These are phyloP conservation scores for Cyanistes caeruleus DNA, from an alignment of 2,113 vertebrate species.

Conservation along the genomic window DNA sequence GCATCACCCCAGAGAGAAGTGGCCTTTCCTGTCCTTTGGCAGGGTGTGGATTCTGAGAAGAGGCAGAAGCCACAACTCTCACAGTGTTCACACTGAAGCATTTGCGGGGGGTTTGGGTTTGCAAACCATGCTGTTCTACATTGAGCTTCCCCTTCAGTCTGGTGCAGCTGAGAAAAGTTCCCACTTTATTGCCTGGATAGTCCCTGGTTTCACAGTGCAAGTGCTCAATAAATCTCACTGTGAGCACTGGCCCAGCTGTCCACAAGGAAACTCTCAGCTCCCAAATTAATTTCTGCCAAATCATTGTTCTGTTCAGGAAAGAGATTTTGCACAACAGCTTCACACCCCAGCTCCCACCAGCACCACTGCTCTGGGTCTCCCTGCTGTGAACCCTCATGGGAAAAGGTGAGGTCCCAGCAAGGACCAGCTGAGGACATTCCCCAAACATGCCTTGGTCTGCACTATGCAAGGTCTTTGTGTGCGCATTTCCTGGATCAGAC, in stretches of 20 bases:
- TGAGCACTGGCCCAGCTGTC: background rate
- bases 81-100: background rate
- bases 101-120: background rate
- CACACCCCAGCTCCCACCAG: background rate
- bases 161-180: background rate
- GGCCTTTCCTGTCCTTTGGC: background rate
- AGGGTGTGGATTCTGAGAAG: background rate
- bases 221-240: rapidly evolving
- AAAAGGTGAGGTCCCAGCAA: background rate
- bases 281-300: background rate
- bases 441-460: conserved; percentile 87
- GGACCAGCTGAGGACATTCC: rapidly evolving
- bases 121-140: background rate
- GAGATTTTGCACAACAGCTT: background rate
- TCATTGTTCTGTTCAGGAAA: background rate
- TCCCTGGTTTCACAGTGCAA: background rate
- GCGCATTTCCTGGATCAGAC: conserved; percentile 90
- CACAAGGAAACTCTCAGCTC: background rate
- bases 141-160: conserved; percentile 25
- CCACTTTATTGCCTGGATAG: conserved; percentile 21
- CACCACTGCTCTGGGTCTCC: background rate
- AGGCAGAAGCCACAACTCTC: background rate
- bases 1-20: background rate
- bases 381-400: background rate
- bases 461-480: conserved; percentile 92